phyloP scores from a whole-genome alignment of 2,113 vertebrate genomes.

The Tylochromis polylepis region DNA sequence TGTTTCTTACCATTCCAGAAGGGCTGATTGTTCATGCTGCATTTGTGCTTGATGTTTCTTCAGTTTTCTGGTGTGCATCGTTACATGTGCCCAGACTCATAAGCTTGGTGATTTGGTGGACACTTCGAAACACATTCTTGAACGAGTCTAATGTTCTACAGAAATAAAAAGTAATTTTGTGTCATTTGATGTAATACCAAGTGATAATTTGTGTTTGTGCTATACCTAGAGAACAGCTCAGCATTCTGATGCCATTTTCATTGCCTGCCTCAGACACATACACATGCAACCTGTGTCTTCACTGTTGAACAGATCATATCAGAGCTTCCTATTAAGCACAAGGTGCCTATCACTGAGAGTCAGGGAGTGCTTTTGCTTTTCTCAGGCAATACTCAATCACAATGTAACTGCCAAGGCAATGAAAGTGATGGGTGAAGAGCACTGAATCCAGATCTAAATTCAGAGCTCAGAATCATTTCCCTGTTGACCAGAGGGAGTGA shows the following conservation, averaged over 20 bases:
- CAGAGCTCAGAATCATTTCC: background rate
- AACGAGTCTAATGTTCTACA: background rate
- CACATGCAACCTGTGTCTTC: background rate
- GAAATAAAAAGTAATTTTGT: background rate
- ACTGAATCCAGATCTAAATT: background rate
- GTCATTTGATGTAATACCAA: background rate
- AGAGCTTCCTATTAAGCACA: background rate
- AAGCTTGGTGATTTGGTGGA: background rate
- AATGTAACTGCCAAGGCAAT: background rate
- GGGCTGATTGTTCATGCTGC: background rate
- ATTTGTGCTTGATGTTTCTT: background rate
- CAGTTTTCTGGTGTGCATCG: background rate
- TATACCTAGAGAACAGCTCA: background rate
- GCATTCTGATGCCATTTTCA: background rate
- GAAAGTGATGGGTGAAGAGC: background rate
- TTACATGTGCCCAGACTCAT: background rate
- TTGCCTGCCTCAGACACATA: background rate
- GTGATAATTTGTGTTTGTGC: background rate
- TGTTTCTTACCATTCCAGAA: background rate
- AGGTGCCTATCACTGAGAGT: background rate
- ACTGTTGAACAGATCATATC: background rate
- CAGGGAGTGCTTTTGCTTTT: background rate
- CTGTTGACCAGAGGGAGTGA: background rate
- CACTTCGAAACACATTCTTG: background rate
- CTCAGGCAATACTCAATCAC: conserved; percentile 3